phyloP scores from a whole-genome alignment of 2,113 vertebrate species.

The Nicator chloris region DNA sequence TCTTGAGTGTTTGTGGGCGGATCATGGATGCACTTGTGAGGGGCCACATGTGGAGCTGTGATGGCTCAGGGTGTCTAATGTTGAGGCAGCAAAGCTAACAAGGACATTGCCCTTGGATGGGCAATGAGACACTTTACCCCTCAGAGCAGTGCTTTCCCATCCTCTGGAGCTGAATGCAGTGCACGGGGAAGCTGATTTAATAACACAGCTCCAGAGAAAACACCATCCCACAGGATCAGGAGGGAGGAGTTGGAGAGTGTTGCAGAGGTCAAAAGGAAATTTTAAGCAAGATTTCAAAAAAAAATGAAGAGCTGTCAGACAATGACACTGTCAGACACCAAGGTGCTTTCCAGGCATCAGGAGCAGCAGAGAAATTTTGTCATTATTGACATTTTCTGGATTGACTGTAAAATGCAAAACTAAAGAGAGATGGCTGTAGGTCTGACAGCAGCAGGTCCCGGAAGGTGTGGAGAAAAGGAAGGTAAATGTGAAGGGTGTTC shows the following conservation, averaged over 20 bases:
- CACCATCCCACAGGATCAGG: neutral
- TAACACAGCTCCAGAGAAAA: neutral
- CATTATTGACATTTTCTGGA: neutral
- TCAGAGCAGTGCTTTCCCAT: neutral
- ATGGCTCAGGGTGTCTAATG: neutral
- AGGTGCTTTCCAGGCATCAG: neutral
- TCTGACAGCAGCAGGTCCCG: neutral
- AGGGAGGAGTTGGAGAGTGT: neutral
- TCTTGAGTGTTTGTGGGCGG: neutral
- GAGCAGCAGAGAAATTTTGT: neutral
- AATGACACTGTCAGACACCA: neutral
- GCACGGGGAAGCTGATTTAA: neutral
- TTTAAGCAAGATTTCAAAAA: neutral
- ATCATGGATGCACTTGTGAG: accelerated
- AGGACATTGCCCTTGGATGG: neutral
- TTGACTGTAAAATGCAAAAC: neutral
- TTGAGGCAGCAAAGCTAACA: neutral
- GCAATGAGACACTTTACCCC: accelerated
- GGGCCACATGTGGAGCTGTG: neutral
- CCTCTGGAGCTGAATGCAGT: neutral
- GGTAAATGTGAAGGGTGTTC: neutral
- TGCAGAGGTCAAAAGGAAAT: neutral
- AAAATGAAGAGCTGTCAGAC: neutral
- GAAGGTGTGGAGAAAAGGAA: neutral
- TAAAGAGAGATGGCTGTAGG: neutral